Evolutionary conservation across 2,888 invertebrate species (phyloP).

Genomic region (Spatulosminthurus flaviceps): DNA sequence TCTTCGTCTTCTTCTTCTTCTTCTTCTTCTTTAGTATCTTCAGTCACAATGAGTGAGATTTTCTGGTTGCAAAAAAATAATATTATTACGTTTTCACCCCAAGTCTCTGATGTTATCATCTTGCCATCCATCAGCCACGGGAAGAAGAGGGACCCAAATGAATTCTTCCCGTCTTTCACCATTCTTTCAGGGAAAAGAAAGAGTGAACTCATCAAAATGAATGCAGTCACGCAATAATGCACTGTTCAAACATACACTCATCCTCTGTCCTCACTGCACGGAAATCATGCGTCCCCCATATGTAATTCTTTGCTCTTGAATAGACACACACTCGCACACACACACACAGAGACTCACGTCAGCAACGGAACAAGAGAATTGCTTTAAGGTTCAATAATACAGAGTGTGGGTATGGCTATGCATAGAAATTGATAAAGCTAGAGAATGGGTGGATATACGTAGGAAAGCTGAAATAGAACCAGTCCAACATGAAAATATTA

Average conservation of each 20-base stretch:
- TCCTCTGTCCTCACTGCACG: background rate
- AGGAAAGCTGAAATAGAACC: background rate
- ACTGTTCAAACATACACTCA: conserved; percentile 34
- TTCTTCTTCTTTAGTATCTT: too few species aligned
- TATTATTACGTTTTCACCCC: conserved; percentile 31
- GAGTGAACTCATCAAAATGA: conserved; percentile 50
- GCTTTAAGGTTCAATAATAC: conserved; percentile 12
- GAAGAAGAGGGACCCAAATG: conserved; percentile 19
- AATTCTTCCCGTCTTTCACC: conserved; percentile 30
- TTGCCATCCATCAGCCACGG: conserved; percentile 23
- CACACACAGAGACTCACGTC: too few species aligned
- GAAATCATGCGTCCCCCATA: conserved; percentile 26
- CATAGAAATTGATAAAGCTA: too few species aligned
- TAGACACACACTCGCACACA: too few species aligned
- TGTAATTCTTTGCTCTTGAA: background rate
- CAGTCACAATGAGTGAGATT: background rate
- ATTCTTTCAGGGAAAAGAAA: conserved; percentile 3
- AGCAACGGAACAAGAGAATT: background rate
- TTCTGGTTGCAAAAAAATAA: conserved; percentile 19
- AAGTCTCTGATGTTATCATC: conserved; percentile 30
- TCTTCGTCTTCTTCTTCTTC: too few species aligned
- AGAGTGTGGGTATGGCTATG: too few species aligned
- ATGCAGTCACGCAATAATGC: conserved; percentile 56
- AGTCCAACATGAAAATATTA: conserved; percentile 10
- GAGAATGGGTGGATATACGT: too few species aligned